A percentile compares a stretch with the other conserved stretches of the same genome.
Evolutionary conservation across 2,113 vertebrate genomes (phyloP).

Genomic region (Phalacrocorax pelagicus): DNA sequence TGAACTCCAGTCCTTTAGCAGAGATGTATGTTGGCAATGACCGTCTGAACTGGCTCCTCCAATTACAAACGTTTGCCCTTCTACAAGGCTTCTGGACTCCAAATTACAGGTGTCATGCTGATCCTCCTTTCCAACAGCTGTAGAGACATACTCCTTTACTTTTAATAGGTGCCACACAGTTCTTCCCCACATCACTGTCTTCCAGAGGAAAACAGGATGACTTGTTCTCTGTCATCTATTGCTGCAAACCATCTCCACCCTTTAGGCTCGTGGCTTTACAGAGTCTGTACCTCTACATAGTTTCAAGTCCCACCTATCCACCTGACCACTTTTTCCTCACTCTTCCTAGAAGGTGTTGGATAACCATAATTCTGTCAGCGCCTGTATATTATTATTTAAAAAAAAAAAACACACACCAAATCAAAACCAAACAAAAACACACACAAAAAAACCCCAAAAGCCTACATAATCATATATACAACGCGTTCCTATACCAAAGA

Average conservation of each 20-base stretch:
- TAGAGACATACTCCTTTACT: neutral
- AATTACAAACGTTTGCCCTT: fast-evolving
- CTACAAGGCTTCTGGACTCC: neutral
- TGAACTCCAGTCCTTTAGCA: neutral
- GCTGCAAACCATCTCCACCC: neutral
- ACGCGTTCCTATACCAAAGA: neutral
- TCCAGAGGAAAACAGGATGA: neutral
- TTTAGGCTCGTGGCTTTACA: neutral
- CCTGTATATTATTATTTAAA: neutral
- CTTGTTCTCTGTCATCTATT: neutral
- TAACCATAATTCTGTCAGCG: neutral
- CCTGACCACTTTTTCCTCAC: neutral
- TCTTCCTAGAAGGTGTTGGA: neutral
- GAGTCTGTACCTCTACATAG: neutral
- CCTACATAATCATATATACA: neutral
- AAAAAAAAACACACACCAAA: neutral
- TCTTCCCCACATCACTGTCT: neutral
- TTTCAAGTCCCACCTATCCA: neutral
- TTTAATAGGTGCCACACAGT: neutral
- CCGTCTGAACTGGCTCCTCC: neutral
- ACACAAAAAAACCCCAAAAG: neutral
- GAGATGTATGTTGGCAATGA: neutral
- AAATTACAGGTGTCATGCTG: neutral
- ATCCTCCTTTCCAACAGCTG: neutral
- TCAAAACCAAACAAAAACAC: no score